A percentile compares a stretch with the other conserved stretches of the same genome.
phyloP scores from a whole-genome alignment of 2,888 invertebrate genomes.

The Apocheima hispidaria region DNA sequence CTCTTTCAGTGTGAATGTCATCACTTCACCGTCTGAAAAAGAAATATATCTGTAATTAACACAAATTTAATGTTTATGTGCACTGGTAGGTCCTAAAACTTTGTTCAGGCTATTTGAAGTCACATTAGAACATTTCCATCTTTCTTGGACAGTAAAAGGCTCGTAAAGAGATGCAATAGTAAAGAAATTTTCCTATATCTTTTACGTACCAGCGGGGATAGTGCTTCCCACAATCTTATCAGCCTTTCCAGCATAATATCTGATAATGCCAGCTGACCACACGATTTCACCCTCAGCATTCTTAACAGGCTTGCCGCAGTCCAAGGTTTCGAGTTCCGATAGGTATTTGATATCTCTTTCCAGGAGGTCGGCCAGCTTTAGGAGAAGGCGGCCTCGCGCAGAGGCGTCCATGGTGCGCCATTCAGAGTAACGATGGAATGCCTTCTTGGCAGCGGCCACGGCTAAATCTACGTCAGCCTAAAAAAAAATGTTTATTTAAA shows the following conservation, averaged over 20 bases:
- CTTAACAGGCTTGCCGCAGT: constrained; percentile 95
- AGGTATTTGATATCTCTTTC: constrained; percentile 90
- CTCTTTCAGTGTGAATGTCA: constrained; percentile 94
- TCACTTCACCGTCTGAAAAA: constrained; percentile 89
- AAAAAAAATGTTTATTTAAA: constrained; percentile 4
- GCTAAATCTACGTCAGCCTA: constrained; percentile 93
- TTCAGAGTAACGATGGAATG: constrained; percentile 90
- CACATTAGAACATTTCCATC: too few relatives aligned
- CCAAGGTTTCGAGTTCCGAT: constrained; percentile 95
- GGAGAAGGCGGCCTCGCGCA: constrained; percentile 90
- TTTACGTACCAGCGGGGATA: constrained; percentile 86
- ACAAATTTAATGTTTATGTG: too few relatives aligned
- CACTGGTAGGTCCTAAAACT: too few relatives aligned
- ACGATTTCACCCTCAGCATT: constrained; percentile 88
- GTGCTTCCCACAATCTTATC: constrained; percentile 94
- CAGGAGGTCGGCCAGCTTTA: constrained; percentile 90
- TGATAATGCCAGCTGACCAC: constrained; percentile 86
- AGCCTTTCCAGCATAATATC: constrained; percentile 96
- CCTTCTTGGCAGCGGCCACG: constrained; percentile 91
- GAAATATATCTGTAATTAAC: too few relatives aligned
- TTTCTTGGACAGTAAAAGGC: too few relatives aligned
- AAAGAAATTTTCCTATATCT: too few relatives aligned
- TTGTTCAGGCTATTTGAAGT: too few relatives aligned
- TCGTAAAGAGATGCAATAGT: too few relatives aligned
- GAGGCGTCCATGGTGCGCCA: constrained; percentile 94